Base-by-base conservation (phyloP, 1,140 invertebrate species). In the Sminthurides bifidus region DNA sequence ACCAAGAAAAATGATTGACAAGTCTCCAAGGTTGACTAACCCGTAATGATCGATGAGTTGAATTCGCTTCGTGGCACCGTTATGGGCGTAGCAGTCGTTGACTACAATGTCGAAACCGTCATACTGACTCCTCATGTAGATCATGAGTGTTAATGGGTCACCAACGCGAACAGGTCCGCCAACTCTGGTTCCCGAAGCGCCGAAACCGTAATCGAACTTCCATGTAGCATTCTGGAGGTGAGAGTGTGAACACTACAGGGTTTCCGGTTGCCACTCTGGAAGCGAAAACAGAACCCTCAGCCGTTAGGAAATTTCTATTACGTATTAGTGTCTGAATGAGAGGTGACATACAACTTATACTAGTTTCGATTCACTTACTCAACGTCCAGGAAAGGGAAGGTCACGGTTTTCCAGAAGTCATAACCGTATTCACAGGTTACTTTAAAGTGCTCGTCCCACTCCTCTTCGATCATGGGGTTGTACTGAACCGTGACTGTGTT, bases 381-480 rank as follows among this genome's bases (percentile, higher is more conserved):
- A 48, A 94, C 89, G 66, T 92, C 88, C 26, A 94, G 74, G 70
- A 92, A 91, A 1, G 89, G 89, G 73, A 94, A 94, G 0, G 89
- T 92, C 26, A 94, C 89, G 0, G 89, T 94, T 73, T 92, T 92
- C 88, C 89, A 92, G 72, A 92, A 92, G 70, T 94, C 89, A 70
- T 92, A 92, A 41, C 89, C 90, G 68, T 93, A 94, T 71, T 93
- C 89, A 71, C 90, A 94, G 5, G 89, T 92, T n/a, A 93, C 88
- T 72, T 90, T 89, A 69, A 92, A 93, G 67, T 94, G 89, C 66
- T 94, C 89, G 70, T 94, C 89, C 72, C 85, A 87, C 68, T 93
- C 89, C 70, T 92, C 89, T 69, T 94, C 89, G 56, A 94, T 93
- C 45, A 92, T 70, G 0, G 88, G 80, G 72, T 92, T 93, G 72